These are phyloP conservation scores for Sturnira hondurensis DNA, from an alignment of 2,113 vertebrate species.

Conservation along the genomic window DNA sequence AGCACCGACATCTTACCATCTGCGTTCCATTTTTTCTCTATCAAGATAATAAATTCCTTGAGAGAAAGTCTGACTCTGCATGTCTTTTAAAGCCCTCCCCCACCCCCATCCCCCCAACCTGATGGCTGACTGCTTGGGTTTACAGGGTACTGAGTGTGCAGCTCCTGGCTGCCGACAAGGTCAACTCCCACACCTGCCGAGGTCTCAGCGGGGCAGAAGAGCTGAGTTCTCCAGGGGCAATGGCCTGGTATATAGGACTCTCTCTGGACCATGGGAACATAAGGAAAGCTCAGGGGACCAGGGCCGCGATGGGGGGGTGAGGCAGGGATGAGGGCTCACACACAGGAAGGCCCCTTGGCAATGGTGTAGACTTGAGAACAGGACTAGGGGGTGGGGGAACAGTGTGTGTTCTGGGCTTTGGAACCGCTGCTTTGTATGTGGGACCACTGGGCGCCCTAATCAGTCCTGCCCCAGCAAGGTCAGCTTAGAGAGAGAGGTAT, in stretches of 20 bases:
- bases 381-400: neutral
- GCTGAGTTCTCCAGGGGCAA: neutral
- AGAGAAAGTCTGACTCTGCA: neutral
- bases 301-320: neutral
- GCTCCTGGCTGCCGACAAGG: neutral
- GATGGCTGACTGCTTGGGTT: rapidly evolving
- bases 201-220: neutral
- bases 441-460: too few relatives aligned
- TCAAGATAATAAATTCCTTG: neutral
- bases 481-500: neutral
- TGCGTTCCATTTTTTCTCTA: neutral
- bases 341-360: neutral
- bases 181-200: neutral
- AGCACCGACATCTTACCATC: too few relatives aligned
- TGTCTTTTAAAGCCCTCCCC: neutral
- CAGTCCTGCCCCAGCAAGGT: neutral
- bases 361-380: neutral
- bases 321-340: neutral
- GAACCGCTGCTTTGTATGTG: neutral
- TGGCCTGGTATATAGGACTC: neutral
- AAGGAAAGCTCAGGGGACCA: neutral
- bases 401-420: neutral
- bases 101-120: rapidly evolving
- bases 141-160: too few relatives aligned
- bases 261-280: neutral